These are phyloP conservation scores for Camelus dromedarius DNA, from an alignment of 2,113 vertebrate genomes.

Conservation along the genomic window DNA sequence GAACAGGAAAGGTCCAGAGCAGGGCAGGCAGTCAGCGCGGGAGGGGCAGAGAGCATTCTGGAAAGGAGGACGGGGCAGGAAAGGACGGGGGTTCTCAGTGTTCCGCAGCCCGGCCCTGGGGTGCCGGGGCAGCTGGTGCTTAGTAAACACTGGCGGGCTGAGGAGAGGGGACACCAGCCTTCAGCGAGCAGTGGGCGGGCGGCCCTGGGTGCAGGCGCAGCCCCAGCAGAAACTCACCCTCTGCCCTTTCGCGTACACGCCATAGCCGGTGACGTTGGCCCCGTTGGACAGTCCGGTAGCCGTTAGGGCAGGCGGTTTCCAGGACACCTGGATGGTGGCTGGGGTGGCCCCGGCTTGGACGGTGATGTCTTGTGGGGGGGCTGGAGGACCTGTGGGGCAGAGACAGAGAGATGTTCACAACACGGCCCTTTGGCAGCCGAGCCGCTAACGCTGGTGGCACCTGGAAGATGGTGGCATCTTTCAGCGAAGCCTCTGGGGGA, in stretches of 20 bases:
- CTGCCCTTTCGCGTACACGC: slow-evolving; percentile 96
- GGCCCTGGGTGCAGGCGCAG: fast-evolving
- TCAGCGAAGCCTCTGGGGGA: fast-evolving
- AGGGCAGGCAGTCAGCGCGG: neutral
- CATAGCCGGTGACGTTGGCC: slow-evolving; percentile 95
- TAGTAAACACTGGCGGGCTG: neutral
- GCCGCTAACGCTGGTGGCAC: neutral
- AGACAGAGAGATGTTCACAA: neutral
- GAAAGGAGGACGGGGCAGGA: neutral
- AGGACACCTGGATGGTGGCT: slow-evolving; percentile 92
- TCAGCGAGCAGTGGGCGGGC: fast-evolving
- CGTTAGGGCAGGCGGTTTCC: slow-evolving; percentile 94
- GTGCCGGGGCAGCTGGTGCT: fast-evolving
- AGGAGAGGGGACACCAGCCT: neutral
- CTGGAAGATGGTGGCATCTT: neutral
- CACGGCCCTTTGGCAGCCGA: fast-evolving
- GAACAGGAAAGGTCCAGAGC: neutral
- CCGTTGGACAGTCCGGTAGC: slow-evolving; percentile 95
- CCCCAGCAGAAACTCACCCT: slow-evolving; percentile 88
- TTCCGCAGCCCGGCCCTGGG: neutral
- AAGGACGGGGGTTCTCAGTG: too few relatives aligned
- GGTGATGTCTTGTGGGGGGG: slow-evolving; percentile 94
- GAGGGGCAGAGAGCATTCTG: neutral
- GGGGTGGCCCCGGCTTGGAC: slow-evolving; percentile 91
- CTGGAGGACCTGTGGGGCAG: slow-evolving; percentile 92